Percentiles rank a stretch among this genome's conserved stretches.
These are phyloP conservation scores for Umimayanthus kanabou DNA, from an alignment of 92 coral and sea anemone genomes.

Conservation along the genomic window DNA sequence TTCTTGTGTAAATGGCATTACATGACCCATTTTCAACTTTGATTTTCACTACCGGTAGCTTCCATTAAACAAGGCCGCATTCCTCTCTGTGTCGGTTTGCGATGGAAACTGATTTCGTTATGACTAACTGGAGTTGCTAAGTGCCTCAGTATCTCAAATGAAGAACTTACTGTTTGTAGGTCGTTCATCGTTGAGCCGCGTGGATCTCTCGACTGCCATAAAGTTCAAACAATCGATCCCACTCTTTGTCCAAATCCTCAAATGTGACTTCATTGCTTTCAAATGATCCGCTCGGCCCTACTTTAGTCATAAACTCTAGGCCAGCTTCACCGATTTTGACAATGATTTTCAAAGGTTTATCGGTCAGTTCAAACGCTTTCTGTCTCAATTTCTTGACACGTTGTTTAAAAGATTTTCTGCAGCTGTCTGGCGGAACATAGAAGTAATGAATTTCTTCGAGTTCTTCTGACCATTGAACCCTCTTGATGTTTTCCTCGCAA, in stretches of 20 bases:
- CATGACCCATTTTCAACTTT: no score
- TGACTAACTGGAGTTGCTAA: background rate
- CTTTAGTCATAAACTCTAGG: conserved; percentile 75
- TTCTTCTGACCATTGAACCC: conserved; percentile 86
- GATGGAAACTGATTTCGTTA: background rate
- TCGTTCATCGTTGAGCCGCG: background rate
- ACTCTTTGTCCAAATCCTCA: conserved; percentile 81
- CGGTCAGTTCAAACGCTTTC: conserved; percentile 84
- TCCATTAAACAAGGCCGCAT: background rate
- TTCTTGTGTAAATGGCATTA: no score
- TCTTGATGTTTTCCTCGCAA: conserved; percentile 44
- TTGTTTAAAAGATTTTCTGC: conserved; percentile 65
- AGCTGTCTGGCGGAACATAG: conserved; percentile 65
- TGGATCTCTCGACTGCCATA: conserved; percentile 35
- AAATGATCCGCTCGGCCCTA: conserved; percentile 84
- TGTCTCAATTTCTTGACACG: conserved; percentile 68
- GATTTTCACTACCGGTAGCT: background rate
- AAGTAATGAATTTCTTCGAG: conserved; percentile 81
- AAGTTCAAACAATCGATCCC: conserved; percentile 77
- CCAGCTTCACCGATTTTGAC: conserved; percentile 86
- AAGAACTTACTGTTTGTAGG: background rate
- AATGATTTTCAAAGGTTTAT: conserved; percentile 80
- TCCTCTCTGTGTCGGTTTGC: background rate
- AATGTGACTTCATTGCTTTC: conserved; percentile 74
- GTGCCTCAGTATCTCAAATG: background rate